Evolutionary conservation across 2,113 vertebrate genomes (phyloP), one percentile per base, ranked within the genome.

Genomic region (Zosterops pallidus): DNA sequence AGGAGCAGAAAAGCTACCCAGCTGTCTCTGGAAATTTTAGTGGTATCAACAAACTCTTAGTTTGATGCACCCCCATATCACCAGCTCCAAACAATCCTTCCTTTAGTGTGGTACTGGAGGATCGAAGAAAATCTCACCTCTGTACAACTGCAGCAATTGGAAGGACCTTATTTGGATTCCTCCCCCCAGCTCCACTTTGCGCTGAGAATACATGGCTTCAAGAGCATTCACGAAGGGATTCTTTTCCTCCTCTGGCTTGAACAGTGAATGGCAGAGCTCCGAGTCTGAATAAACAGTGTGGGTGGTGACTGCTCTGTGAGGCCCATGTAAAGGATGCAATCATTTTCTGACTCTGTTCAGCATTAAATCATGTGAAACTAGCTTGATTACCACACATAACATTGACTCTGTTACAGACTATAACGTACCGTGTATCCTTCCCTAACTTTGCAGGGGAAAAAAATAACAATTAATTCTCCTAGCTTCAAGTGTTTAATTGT

Each of bases 201-300:
- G 53, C 89, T 70, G 87, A 94, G 96, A 98, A 97, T 97, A 97
- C 97, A 97, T 52, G 96, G 95, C 97, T 98, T 98, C 97, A 96
- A 98, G 95, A 97, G 96, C 52, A 21, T 97, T 97, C 97, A 97
- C 86, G 96, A 96, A 97, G 94, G 94, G 92, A 96, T 90, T 96
- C 90, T 76, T 86, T 90, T 94, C 81, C 95, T 97, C 97, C 97
- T 96, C 97, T 98, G 98, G 98, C 98, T 98, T 97, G 96, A 97
- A 97, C 97, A 97, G 98, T 98, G 98, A 97, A 98, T 98, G 98
- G 98, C 98, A 96, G 94, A 96, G 97, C 97, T 98, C 98, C 97
- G 97, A 98, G 98, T 98, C 98, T 98, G 98, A 97, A 98, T 98
- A 98, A 98, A 98, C 98, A 98, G 98, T 98, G 98, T 98, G 98